phyloP scores from a whole-genome alignment of 2,797 vertebrate genomes.

The Myiotriccus ornatus region DNA sequence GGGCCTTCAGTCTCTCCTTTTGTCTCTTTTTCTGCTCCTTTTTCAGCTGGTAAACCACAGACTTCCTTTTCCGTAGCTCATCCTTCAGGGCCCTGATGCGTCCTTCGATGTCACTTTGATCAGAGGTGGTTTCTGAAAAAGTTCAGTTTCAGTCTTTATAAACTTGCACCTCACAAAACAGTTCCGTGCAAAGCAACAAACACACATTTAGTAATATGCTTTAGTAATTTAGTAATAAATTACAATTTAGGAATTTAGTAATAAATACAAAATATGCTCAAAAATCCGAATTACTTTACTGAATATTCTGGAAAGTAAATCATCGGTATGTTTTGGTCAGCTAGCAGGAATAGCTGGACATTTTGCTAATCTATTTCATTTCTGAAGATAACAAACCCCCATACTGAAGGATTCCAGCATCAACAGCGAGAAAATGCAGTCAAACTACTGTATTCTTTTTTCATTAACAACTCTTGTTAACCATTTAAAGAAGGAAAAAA shows the following conservation, averaged over 20 bases:
- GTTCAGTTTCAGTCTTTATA: neutral
- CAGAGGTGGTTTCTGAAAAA: constrained; percentile 86
- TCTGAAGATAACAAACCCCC: neutral
- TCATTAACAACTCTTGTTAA: neutral
- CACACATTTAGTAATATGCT: neutral
- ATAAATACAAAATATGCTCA: neutral
- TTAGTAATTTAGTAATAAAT: no score
- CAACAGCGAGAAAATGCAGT: neutral
- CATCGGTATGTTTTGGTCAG: neutral
- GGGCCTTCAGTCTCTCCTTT: constrained; percentile 93
- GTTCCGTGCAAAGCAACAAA: neutral
- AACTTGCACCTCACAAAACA: neutral
- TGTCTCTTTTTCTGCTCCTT: constrained; percentile 94
- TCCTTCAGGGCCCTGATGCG: constrained; percentile 92
- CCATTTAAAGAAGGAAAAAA: neutral
- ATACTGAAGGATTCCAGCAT: neutral
- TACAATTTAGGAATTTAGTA: no score
- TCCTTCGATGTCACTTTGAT: constrained; percentile 95
- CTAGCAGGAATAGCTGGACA: neutral
- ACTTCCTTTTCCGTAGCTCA: constrained; percentile 89
- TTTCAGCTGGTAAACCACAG: constrained; percentile 91
- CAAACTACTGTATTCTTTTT: neutral
- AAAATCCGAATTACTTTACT: neutral
- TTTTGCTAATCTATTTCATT: neutral
- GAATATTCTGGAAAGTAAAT: neutral